phyloP scores from a whole-genome alignment of 2,888 invertebrate species.

The Atherix ibis region DNA sequence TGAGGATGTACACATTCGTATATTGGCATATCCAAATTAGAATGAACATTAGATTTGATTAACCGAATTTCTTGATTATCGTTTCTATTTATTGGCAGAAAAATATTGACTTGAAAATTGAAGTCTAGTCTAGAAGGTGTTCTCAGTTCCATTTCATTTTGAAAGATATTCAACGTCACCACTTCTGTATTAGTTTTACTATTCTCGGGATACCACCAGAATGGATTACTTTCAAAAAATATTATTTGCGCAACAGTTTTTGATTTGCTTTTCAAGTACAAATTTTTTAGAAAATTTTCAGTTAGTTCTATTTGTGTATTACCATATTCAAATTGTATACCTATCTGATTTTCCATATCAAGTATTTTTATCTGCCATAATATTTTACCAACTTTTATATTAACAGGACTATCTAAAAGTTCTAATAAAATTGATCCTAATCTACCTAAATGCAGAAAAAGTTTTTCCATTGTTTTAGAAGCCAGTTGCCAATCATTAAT shows the following conservation, averaged over 20 bases:
- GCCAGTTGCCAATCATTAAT: slow-evolving; percentile 8
- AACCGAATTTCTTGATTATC: slow-evolving; percentile 5
- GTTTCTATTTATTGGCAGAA: slow-evolving; percentile 1
- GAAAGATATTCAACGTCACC: slow-evolving; percentile 13
- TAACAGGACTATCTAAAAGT: slow-evolving; percentile 2
- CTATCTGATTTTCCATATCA: background rate
- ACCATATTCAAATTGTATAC: background rate
- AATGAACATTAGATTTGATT: slow-evolving; percentile 10
- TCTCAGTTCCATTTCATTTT: background rate
- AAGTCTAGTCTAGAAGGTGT: background rate
- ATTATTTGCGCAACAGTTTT: slow-evolving; percentile 4
- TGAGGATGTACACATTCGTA: slow-evolving; percentile 12
- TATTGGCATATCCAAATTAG: slow-evolving; percentile 13
- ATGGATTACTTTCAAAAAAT: slow-evolving; percentile 12
- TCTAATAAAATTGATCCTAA: slow-evolving; percentile 3
- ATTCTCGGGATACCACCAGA: slow-evolving; percentile 20
- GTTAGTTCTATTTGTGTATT: background rate
- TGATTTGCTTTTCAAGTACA: background rate
- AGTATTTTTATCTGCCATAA: slow-evolving; percentile 2
- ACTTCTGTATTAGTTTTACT: slow-evolving; percentile 11
- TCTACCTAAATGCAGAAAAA: slow-evolving; percentile 5
- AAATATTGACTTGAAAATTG: background rate
- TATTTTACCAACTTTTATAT: background rate
- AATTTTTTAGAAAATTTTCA: background rate
- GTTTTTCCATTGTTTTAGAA: slow-evolving; percentile 2